Percentiles rank a stretch among this genome's conserved stretches.
Evolutionary conservation across 1,140 invertebrate genomes (phyloP).

Genomic region (Dolichoris vasculosae): DNA sequence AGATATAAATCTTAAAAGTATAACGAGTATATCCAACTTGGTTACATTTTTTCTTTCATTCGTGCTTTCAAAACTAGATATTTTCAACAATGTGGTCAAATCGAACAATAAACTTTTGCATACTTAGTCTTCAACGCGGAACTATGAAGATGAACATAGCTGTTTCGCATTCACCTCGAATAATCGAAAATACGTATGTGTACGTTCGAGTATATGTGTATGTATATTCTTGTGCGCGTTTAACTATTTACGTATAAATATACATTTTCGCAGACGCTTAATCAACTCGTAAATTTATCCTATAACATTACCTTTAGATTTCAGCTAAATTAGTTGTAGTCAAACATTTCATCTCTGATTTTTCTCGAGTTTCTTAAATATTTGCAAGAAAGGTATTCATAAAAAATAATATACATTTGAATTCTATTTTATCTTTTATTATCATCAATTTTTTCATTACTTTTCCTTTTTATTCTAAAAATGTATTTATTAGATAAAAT

Average conservation of each 20-base stretch:
- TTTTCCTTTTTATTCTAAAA: no score
- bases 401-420: background rate
- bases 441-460: no score
- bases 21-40: background rate
- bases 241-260: background rate
- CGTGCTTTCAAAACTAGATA: background rate
- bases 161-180: background rate
- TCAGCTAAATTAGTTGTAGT: background rate
- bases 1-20: background rate
- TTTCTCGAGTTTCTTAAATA: background rate
- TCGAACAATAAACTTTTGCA: slow-evolving; percentile 12
- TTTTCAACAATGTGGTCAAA: slow-evolving; percentile 24
- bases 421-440: background rate
- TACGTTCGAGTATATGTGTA: no score
- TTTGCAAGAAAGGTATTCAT: no score
- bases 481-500: no score
- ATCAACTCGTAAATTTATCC: background rate
- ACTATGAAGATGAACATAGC: background rate
- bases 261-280: background rate
- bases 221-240: background rate
- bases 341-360: background rate
- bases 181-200: background rate
- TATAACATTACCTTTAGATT: background rate
- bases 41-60: background rate
- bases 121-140: background rate